Conservation (phyloP, 30 jellyfish, hydroid and myxozoan genomes). For the Turritopsis rubra region DNA sequence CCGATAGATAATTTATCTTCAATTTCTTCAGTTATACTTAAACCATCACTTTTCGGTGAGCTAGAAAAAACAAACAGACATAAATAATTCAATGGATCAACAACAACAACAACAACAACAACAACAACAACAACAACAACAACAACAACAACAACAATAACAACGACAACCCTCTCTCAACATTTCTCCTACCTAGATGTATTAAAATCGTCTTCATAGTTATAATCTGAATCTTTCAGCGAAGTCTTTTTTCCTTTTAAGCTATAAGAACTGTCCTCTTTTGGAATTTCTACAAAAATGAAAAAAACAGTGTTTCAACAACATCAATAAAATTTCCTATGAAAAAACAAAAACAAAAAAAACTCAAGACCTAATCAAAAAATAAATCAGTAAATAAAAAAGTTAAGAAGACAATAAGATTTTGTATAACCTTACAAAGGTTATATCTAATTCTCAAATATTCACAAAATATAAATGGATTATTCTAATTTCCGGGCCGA, state of each 20-base stretch:
- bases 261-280: slow-evolving; percentile 30
- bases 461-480: no score
- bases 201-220: slow-evolving; percentile 69
- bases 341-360: not conserved
- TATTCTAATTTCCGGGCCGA: no score
- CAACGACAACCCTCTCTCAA: not conserved
- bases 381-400: no score
- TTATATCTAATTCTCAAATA: no score
- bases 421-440: no score
- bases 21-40: slow-evolving; percentile 90
- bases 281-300: slow-evolving; percentile 44
- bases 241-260: slow-evolving; percentile 9
- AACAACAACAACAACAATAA: not conserved
- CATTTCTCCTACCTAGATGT: slow-evolving; percentile 35
- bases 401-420: no score
- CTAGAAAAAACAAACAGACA: slow-evolving; percentile 30
- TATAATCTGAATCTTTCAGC: slow-evolving; percentile 35
- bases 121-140: not conserved
- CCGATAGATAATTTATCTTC: slow-evolving; percentile 97
- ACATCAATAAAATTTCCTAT: no score
- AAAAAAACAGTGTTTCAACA: no score
- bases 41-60: slow-evolving; percentile 83
- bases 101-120: not conserved
- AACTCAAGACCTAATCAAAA: not conserved
- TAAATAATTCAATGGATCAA: not conserved